Base-by-base conservation (phyloP, 2,888 invertebrate species). In the Drosophila nigricruria region DNA sequence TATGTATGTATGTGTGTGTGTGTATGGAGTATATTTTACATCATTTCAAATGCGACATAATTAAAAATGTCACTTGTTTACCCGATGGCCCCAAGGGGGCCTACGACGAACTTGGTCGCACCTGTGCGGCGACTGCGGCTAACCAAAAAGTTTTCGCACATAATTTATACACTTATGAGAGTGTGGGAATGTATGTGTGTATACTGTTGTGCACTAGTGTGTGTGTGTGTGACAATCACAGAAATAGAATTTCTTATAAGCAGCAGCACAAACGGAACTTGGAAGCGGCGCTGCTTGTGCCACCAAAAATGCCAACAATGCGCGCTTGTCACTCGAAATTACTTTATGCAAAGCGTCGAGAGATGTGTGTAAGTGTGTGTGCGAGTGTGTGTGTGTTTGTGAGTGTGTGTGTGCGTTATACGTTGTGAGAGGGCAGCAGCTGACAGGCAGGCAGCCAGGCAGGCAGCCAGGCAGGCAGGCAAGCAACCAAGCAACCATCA, bases 231-330 rank as follows among this genome's bases (percentile, higher is more conserved):
- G 74, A 81, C 81, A 81, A 81, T 81, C 81, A 77, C 69, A 81
- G 82, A 75, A 77, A 74, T 79, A 79, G 77, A 81, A 81, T 81
- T 72, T 69, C 73, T 81, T 73, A 79, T 73, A 79, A 81, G 79
- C 78, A 54, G 30, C 1, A 42, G 23, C 18, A 23, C 36, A 23
- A 23, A 27, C 25, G 16, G 43, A 63, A 25, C 65, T 18, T 18
- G 18, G 30, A 32, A 45, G 32, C 49, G 40, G 54, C 56, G 38
- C 49, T 56, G 58, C 32, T 60, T 64, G 59, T 38, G 69, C 64
- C 70, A 72, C 63, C 64, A 70, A 75, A 77, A 75, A 73, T 75
- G 73, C 74, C 81, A 82, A 74, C 82, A 81, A 81, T 74, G 73
- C 74, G 71, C 78, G 80, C 70, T 71, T 77, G 80, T 78, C 80